Evolutionary conservation across 2,113 vertebrate species (phyloP).

Genomic region (Austrofundulus limnaeus): DNA sequence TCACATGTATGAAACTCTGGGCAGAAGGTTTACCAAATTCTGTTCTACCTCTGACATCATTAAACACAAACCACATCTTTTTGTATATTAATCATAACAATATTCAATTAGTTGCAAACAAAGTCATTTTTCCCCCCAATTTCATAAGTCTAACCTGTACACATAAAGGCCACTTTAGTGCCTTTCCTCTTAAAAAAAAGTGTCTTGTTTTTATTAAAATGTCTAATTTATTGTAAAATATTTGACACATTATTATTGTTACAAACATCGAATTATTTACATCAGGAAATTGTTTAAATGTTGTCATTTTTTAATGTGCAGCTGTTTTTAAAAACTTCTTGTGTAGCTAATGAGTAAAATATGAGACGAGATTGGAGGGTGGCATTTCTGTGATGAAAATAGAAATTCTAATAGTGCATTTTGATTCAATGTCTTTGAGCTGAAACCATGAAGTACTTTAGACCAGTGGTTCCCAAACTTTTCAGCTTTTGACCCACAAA

Average conservation of each 20-base stretch:
- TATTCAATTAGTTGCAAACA: background rate
- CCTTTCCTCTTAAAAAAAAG: constrained; percentile 63
- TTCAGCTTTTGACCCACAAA: too few relatives aligned
- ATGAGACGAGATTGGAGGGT: background rate
- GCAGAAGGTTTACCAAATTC: constrained; percentile 23
- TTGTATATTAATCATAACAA: constrained; percentile 1
- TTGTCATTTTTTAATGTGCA: constrained; percentile 9
- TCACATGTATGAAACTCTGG: background rate
- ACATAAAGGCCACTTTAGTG: constrained; percentile 62
- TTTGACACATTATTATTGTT: constrained; percentile 4
- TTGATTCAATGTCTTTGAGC: background rate
- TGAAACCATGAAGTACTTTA: background rate
- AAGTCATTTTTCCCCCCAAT: constrained; percentile 1
- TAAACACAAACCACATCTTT: background rate
- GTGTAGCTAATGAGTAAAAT: background rate
- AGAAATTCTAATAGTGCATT: background rate
- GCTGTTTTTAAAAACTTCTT: background rate
- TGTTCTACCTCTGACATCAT: constrained; percentile 52
- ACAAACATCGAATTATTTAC: background rate
- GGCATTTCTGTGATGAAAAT: constrained; percentile 5
- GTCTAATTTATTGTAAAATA: constrained; percentile 18
- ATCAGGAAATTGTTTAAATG: constrained; percentile 2
- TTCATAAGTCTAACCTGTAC: constrained; percentile 7
- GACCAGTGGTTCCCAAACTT: too few relatives aligned
- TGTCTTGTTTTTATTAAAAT: constrained; percentile 18